A percentile compares a stretch with the other conserved stretches of the same genome.
Evolutionary conservation across 1,140 invertebrate species (phyloP).

Genomic region (Drosophila nikananu): DNA sequence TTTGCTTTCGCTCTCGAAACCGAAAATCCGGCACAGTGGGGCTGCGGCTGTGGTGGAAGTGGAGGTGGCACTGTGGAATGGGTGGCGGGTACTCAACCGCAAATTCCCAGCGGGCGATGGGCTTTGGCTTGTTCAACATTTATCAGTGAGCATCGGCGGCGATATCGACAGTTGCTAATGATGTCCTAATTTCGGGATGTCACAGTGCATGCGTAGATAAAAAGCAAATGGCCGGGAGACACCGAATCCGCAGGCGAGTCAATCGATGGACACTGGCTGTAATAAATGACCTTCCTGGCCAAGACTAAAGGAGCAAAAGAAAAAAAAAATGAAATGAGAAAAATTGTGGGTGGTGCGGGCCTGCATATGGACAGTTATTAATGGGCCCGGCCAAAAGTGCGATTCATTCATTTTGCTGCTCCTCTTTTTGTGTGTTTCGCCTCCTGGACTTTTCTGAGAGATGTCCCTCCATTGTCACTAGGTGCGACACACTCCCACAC

Average conservation of each 20-base stretch:
- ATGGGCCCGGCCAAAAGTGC: slow-evolving; percentile 66
- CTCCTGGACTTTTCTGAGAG: background rate
- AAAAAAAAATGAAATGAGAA: background rate
- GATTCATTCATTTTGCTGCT: slow-evolving; percentile 71
- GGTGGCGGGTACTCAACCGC: slow-evolving; percentile 6
- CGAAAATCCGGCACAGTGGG: slow-evolving; percentile 29
- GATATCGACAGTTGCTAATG: slow-evolving; percentile 82
- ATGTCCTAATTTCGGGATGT: slow-evolving; percentile 83
- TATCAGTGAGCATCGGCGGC: slow-evolving; percentile 66
- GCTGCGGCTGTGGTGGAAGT: background rate
- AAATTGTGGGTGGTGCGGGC: slow-evolving; percentile 19
- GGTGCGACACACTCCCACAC: slow-evolving; percentile 43
- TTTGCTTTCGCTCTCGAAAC: slow-evolving; percentile 2
- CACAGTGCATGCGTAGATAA: slow-evolving; percentile 75
- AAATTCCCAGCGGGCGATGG: slow-evolving; percentile 31
- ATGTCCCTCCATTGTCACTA: slow-evolving; percentile 20
- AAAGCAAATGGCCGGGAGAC: slow-evolving; percentile 24
- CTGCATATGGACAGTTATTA: slow-evolving; percentile 80
- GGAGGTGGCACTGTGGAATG: background rate
- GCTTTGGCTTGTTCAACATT: slow-evolving; percentile 50
- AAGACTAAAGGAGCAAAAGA: background rate
- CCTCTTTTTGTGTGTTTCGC: slow-evolving; percentile 19
- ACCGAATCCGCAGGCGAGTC: slow-evolving; percentile 38
- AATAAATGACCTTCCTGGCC: slow-evolving; percentile 61
- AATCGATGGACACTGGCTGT: slow-evolving; percentile 59